phyloP scores from a whole-genome alignment of 53 echinoderm and acorn worm species.

The Henricia sp. region DNA sequence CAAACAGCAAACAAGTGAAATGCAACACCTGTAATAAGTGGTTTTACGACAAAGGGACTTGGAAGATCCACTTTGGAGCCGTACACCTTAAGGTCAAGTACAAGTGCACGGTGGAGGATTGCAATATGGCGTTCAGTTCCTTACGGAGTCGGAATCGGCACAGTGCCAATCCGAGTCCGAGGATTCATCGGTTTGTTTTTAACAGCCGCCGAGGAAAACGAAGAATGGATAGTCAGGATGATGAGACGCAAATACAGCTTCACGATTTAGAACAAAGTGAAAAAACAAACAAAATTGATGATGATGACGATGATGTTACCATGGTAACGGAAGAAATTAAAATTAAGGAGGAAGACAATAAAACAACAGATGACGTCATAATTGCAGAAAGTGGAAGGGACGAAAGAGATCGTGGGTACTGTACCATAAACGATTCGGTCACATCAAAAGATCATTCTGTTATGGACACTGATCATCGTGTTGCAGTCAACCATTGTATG shows the following conservation, averaged over 20 bases:
- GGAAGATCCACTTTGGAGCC: slow-evolving; percentile 75
- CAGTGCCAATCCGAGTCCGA: slow-evolving; percentile 71
- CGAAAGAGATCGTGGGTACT: background rate
- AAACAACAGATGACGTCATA: background rate
- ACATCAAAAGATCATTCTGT: background rate
- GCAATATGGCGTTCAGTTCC: slow-evolving; percentile 74
- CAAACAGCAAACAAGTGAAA: slow-evolving; percentile 64
- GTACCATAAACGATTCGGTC: background rate
- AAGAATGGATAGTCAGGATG: background rate
- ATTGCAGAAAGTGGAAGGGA: slow-evolving; percentile 4
- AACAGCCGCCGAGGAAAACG: slow-evolving; percentile 35
- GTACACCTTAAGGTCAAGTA: slow-evolving; percentile 74
- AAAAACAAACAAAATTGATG: background rate
- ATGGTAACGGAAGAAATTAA: slow-evolving; percentile 37
- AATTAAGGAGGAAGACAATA: slow-evolving; percentile 15
- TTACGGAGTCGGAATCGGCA: slow-evolving; percentile 72
- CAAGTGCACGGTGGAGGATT: slow-evolving; percentile 67
- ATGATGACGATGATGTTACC: slow-evolving; percentile 33
- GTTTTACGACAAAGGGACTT: slow-evolving; percentile 77
- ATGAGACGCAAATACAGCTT: slow-evolving; percentile 1
- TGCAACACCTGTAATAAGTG: slow-evolving; percentile 72
- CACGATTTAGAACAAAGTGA: slow-evolving; percentile 7
- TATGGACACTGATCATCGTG: slow-evolving; percentile 10
- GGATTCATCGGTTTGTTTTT: slow-evolving; percentile 56
- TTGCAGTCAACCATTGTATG: background rate